phyloP scores from a whole-genome alignment of 2,888 invertebrate species.

The Catocala sponsa region DNA sequence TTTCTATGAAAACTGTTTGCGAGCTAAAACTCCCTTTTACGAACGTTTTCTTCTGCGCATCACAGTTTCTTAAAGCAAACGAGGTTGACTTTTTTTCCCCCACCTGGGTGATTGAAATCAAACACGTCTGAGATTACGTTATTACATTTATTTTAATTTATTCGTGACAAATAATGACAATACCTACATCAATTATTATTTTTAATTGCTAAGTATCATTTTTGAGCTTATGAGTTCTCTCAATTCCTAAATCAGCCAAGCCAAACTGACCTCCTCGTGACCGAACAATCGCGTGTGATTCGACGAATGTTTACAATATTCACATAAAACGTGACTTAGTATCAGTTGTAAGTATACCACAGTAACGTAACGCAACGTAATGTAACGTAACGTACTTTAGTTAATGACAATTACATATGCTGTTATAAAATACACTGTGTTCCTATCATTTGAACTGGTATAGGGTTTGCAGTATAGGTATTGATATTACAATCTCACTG shows the following conservation, averaged over 20 bases:
- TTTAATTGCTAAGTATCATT: constrained; percentile 72
- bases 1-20: constrained; percentile 76
- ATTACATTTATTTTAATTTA: constrained; percentile 80
- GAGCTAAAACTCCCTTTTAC: constrained; percentile 60
- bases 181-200: constrained; percentile 71
- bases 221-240: constrained; percentile 84
- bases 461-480: constrained; percentile 24
- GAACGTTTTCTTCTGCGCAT: constrained; percentile 47
- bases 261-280: constrained; percentile 63
- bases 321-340: constrained; percentile 49
- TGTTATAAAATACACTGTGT: constrained; percentile 48
- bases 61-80: constrained; percentile 43
- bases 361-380: constrained; percentile 24
- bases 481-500: constrained; percentile 19
- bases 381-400: constrained; percentile 31
- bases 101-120: constrained; percentile 46
- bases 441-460: constrained; percentile 40
- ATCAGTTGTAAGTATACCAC: constrained; percentile 42
- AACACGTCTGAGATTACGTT: constrained; percentile 56
- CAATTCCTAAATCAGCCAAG: constrained; percentile 85
- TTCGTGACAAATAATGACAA: constrained; percentile 83
- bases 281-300: constrained; percentile 60
- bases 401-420: constrained; percentile 28
- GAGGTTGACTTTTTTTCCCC: constrained; percentile 25
- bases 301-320: constrained; percentile 63